These are phyloP conservation scores for Archilochus colubris DNA, from an alignment of 2,113 vertebrate genomes.

Conservation along the genomic window DNA sequence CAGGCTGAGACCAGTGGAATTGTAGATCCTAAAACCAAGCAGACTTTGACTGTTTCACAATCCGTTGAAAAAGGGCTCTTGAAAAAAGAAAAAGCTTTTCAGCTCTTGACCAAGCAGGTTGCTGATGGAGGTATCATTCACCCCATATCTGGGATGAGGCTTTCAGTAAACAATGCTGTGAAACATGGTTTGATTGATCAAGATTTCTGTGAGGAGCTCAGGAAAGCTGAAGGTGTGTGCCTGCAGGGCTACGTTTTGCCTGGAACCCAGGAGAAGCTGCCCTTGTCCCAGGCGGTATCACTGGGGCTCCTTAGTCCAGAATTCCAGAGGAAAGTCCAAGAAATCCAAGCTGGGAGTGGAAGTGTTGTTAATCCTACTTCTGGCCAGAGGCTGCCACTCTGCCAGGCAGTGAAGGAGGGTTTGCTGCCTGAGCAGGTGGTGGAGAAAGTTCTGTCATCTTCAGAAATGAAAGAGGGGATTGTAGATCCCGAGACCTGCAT, in stretches of 20 bases:
- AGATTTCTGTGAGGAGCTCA: slow-evolving; percentile 77
- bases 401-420: slow-evolving; percentile 76
- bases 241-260: slow-evolving; percentile 70
- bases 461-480: slow-evolving; percentile 71
- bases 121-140: slow-evolving; percentile 91
- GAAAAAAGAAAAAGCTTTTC: slow-evolving; percentile 74
- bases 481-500: slow-evolving; percentile 82
- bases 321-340: slow-evolving; percentile 73
- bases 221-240: slow-evolving; percentile 79
- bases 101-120: slow-evolving; percentile 84
- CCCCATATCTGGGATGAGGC: slow-evolving; percentile 86
- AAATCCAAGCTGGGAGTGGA: slow-evolving; percentile 69
- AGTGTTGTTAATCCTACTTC: slow-evolving; percentile 74
- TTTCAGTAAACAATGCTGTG: slow-evolving; percentile 82
- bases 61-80: slow-evolving; percentile 83
- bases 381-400: slow-evolving; percentile 74
- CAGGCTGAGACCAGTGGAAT: slow-evolving; percentile 91
- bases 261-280: slow-evolving; percentile 68
- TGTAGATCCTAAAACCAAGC: slow-evolving; percentile 82
- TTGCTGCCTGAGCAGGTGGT: slow-evolving; percentile 69
- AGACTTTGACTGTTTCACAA: slow-evolving; percentile 77
- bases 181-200: slow-evolving; percentile 80
- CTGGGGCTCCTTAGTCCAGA: slow-evolving; percentile 45
- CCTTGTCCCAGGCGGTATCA: slow-evolving; percentile 73
- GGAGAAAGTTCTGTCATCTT: slow-evolving; percentile 67